Base-by-base conservation (phyloP, 1,140 invertebrate genomes). In the Lepidurus couesii region DNA sequence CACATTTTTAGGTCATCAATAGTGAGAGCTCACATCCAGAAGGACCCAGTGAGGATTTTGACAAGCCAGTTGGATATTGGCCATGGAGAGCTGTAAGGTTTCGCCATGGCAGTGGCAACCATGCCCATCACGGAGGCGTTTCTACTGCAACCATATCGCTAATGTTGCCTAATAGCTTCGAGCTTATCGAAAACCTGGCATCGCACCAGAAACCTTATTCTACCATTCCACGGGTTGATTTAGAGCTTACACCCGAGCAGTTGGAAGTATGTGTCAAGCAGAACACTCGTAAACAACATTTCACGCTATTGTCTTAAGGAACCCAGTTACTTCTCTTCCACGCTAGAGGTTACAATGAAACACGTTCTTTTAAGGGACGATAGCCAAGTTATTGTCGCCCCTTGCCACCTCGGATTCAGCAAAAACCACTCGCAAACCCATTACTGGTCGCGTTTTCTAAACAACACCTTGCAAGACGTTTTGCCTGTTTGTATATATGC, bases 331-430 rank as follows among this genome's bases (percentile, higher is more conserved):
- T 65, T 13, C 21, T 65, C 53, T n/a, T 65, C 53, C 43, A 79
- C 75, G 43, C 42, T 79, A 44, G 78, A 79, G 26, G 74, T 79
- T 16, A 75, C 74, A 8, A 75, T 79, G 43, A 79, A 79, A 79
- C 78, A 79, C 73, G 45, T 79, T 13, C 73, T 79, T 11, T 75
- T 79, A 24, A 74, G 78, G 42, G 78, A 79, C 47, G 78, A 75
- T 47, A 79, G 44, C 24, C 78, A 79, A 26, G 74, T 79, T 6
- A 75, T 74, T 44, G 74, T 79, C 73, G 78, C 78, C 42, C 78
- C 78, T 7, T 79, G 73, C 26, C 75, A 47, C 47, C 73, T 75
- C 24, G 42, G n/a, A 42, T 43, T 34, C 21, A 75, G 73, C 74
- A 73, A 78, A 24, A 42, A 6, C n/a, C 21, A 74, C 26, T 42